A percentile compares a stretch with the other conserved stretches of the same genome.
Conservation (phyloP, 2,888 invertebrate genomes). For the Drosophila lutescens region DNA sequence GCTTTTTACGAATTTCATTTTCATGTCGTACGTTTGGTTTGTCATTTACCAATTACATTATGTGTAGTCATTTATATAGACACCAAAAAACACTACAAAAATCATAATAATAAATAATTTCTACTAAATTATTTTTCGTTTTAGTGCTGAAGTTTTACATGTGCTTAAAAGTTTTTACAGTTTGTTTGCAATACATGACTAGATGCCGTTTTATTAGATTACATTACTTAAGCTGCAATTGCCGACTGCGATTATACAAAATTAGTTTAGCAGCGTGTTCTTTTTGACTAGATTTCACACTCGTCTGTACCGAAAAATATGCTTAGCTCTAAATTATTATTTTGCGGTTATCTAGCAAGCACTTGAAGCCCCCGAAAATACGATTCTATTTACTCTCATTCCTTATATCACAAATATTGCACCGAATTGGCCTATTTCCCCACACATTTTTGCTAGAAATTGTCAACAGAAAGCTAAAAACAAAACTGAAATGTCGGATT, state of each 20-base stretch:
- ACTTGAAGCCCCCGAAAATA: constrained; percentile 23
- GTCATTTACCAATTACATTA: constrained; percentile 39
- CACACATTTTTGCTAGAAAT: constrained; percentile 66
- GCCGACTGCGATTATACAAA: constrained; percentile 43
- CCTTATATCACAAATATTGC: constrained; percentile 84
- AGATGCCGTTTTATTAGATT: constrained; percentile 17
- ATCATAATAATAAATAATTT: constrained; percentile 48
- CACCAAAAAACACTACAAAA: constrained; percentile 61
- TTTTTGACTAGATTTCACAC: constrained; percentile 74
- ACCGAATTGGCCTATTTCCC: constrained; percentile 82
- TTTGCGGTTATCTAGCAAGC: constrained; percentile 10
- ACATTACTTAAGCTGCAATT: constrained; percentile 16
- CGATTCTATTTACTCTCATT: constrained; percentile 29
- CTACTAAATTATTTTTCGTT: constrained; percentile 52
- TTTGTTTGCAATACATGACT: constrained; percentile 21
- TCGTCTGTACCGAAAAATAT: constrained; percentile 46
- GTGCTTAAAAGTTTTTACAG: constrained; percentile 6
- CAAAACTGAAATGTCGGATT: constrained; percentile 21
- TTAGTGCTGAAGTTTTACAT: constrained; percentile 8
- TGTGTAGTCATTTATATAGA: constrained; percentile 65
- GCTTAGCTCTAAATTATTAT: constrained; percentile 33
- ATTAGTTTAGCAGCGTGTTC: constrained; percentile 41
- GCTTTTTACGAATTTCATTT: constrained; percentile 17
- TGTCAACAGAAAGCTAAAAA: constrained; percentile 32
- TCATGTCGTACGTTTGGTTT: constrained; percentile 20